phyloP scores from a whole-genome alignment of 2,113 vertebrate genomes.

The Otis tarda region DNA sequence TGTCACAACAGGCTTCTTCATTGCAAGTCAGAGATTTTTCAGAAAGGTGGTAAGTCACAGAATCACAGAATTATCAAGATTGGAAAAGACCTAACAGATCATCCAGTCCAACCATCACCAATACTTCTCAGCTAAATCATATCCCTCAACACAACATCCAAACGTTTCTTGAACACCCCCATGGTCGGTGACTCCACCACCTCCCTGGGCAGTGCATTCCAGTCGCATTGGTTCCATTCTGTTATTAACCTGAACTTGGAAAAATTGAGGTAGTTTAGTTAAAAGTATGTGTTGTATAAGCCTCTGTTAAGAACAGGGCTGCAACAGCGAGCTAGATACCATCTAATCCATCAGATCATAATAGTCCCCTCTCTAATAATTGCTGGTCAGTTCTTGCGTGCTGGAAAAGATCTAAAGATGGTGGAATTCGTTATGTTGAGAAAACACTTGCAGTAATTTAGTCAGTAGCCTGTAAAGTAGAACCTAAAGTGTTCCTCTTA shows the following conservation, averaged over 20 bases:
- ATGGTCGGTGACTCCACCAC: too few relatives aligned
- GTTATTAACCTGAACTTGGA: not conserved
- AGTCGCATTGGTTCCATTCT: not conserved
- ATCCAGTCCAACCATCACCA: too few relatives aligned
- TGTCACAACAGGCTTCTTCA: not conserved
- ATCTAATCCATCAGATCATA: not conserved
- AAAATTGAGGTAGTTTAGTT: not conserved
- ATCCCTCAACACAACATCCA: too few relatives aligned
- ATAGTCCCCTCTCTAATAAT: not conserved
- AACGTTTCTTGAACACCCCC: too few relatives aligned
- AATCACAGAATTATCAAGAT: too few relatives aligned
- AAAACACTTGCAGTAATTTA: not conserved
- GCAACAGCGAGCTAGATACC: not conserved
- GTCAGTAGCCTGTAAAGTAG: not conserved
- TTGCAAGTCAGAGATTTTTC: not conserved
- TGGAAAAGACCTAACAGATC: too few relatives aligned
- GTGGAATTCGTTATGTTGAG: not conserved
- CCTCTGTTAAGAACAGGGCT: not conserved
- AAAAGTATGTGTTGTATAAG: not conserved
- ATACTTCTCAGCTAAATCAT: too few relatives aligned
- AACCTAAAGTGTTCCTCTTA: not conserved
- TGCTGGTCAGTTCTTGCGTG: not conserved
- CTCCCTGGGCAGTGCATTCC: too few relatives aligned
- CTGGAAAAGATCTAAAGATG: not conserved
- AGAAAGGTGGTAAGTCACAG: not conserved